These are phyloP conservation scores for Alectoris magna DNA, from an alignment of 2,797 vertebrate genomes.

Conservation along the genomic window DNA sequence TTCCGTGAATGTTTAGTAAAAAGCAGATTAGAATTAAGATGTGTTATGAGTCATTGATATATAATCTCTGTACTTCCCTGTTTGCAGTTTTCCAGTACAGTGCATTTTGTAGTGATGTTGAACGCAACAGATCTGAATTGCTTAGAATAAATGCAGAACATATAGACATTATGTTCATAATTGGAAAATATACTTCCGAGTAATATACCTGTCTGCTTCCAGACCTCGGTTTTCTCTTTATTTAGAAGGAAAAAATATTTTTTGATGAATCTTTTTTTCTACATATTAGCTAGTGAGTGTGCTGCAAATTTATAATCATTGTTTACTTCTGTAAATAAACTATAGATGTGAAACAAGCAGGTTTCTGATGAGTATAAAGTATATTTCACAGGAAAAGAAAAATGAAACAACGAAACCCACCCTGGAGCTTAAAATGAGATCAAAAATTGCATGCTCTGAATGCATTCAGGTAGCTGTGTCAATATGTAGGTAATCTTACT, in stretches of 20 bases:
- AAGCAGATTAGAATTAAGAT: constrained; percentile 28
- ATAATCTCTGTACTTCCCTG: background rate
- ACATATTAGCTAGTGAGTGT: background rate
- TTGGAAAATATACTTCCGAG: background rate
- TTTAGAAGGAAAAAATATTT: background rate
- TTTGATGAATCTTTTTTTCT: background rate
- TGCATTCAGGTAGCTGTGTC: constrained; percentile 46
- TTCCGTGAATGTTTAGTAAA: constrained; percentile 25
- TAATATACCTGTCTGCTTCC: background rate
- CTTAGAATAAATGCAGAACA: background rate
- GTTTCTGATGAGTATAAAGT: background rate
- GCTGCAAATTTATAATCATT: background rate
- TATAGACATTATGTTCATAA: background rate
- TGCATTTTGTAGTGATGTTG: background rate
- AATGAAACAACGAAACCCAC: background rate
- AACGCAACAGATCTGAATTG: background rate
- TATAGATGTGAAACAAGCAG: background rate
- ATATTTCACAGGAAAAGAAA: constrained; percentile 4
- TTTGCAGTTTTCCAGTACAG: background rate
- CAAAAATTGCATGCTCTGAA: constrained; percentile 3
- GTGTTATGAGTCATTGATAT: background rate
- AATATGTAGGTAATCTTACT: constrained; percentile 65
- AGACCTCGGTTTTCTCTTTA: background rate
- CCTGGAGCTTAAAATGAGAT: constrained; percentile 51
- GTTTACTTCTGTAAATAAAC: background rate